Base-by-base conservation (phyloP, 2,888 invertebrate genomes). In the Melolontha melolontha region DNA sequence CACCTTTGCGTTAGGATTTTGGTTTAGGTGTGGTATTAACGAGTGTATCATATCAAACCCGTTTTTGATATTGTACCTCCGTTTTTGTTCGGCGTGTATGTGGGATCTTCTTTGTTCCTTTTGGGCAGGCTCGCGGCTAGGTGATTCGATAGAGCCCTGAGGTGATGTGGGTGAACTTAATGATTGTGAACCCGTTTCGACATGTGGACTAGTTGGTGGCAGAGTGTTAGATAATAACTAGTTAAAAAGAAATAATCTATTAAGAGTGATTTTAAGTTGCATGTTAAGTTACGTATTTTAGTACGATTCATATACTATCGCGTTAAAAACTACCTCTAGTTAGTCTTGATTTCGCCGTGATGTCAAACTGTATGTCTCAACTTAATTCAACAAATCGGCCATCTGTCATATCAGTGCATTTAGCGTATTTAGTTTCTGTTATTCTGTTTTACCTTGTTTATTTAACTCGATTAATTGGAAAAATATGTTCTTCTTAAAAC, bases 11-110 rank as follows among this genome's bases (percentile, higher is more conserved):
- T 92, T 94, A 17, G 96, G 94, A 84, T 94, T 97, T 78, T 93
- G 91, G 82, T 91, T 92, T 67, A 97, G 87, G 75, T 96, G 93
- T 27, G 98, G 97, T 79, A 98, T 96, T 69, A 98, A 88, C 70
- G 92, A 91, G 82, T 97, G 95, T 72, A 98, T 87, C 83, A 93
- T 92, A 84, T 98, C 97, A 84, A 98, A 98, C 42, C 97, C 97
- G 82, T 94, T 95, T 84, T 97, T 97, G 78, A 98, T 97, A 82
- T 97, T 97, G 82, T 94, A 96, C 64, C 97, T 88, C 40, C 98
- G 88, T 83, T 97, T 98, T 85, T 97, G 97, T 80, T 98, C 98
- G 0, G 98, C 96, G 83, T 96, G 96, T 76, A 96, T 92, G 83
- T 97, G 97, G 11, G 95, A 94, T 70, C 92, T 93, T 64, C 96